Conservation (phyloP, 2,888 invertebrate genomes). For the Zhuqinia jingwanae region DNA sequence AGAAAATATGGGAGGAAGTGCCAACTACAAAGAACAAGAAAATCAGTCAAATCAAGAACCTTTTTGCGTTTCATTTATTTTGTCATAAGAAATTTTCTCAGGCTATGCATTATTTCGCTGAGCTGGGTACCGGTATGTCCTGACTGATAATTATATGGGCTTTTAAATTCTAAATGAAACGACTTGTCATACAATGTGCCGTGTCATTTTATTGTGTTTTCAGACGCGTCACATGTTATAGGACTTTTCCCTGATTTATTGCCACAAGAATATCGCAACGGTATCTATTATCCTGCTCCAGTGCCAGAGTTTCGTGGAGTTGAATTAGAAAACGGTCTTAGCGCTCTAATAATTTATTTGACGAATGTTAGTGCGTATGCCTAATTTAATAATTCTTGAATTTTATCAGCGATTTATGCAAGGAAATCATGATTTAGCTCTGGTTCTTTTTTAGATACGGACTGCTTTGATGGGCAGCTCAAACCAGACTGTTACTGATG, state of each 20-base stretch:
- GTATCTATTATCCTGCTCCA: slow-evolving; percentile 83
- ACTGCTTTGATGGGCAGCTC: slow-evolving; percentile 73
- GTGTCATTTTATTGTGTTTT: too few relatives aligned
- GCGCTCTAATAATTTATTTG: slow-evolving; percentile 94
- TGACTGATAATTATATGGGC: too few relatives aligned
- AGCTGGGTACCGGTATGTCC: slow-evolving; percentile 88
- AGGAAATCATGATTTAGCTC: too few relatives aligned
- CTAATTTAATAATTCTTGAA: background rate
- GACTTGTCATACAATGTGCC: too few relatives aligned
- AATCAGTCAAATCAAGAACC: slow-evolving; percentile 92
- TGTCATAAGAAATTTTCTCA: slow-evolving; percentile 92
- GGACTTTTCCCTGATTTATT: slow-evolving; percentile 95
- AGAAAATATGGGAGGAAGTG: slow-evolving; percentile 92
- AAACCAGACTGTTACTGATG: slow-evolving; percentile 77
- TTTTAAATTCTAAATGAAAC: too few relatives aligned
- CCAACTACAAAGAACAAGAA: slow-evolving; percentile 90
- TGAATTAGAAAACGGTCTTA: slow-evolving; percentile 92
- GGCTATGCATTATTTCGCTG: slow-evolving; percentile 95
- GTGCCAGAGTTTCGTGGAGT: slow-evolving; percentile 87
- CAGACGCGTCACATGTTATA: slow-evolving; percentile 97
- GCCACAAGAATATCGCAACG: slow-evolving; percentile 83
- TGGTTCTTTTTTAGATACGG: slow-evolving; percentile 65
- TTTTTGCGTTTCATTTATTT: slow-evolving; percentile 95
- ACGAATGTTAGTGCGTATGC: slow-evolving; percentile 84
- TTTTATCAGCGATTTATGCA: too few relatives aligned